Percentiles rank a stretch among this genome's conserved stretches.
Conservation (phyloP, 2,888 invertebrate genomes). For the Hypselothyrea guttata region DNA sequence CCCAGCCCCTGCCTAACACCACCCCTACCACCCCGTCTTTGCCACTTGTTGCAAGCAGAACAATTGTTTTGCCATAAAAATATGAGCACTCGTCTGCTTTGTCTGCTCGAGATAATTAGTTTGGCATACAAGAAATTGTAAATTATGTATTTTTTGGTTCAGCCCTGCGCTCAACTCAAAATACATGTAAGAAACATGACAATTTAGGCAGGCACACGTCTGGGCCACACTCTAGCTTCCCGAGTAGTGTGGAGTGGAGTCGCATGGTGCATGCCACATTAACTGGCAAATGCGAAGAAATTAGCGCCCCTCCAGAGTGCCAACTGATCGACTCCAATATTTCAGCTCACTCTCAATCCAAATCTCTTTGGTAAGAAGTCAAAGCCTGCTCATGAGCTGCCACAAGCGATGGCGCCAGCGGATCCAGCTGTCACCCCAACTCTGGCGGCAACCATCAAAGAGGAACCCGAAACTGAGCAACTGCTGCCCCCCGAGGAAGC, state of each 20-base stretch:
- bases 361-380: constrained; percentile 74
- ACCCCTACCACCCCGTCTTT: no score
- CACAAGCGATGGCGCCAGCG: constrained; percentile 36
- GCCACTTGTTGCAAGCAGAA: constrained; percentile 7
- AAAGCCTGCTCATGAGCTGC: constrained; percentile 18
- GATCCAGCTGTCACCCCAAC: constrained; percentile 17
- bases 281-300: constrained; percentile 66
- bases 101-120: constrained; percentile 73
- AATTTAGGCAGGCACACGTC: constrained; percentile 59
- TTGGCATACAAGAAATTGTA: constrained; percentile 60
- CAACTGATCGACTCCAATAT: constrained; percentile 20
- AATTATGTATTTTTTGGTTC: constrained; percentile 49
- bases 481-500: constrained; percentile 38
- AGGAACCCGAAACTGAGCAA: constrained; percentile 64
- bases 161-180: not conserved
- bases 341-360: constrained; percentile 74
- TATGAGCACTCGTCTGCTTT: constrained; percentile 63
- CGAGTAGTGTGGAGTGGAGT: constrained; percentile 16
- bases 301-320: constrained; percentile 56
- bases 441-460: constrained; percentile 50
- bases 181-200: constrained; percentile 39
- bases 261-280: constrained; percentile 61
- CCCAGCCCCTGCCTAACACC: not conserved
- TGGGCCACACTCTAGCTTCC: constrained; percentile 14
- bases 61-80: constrained; percentile 78